Conservation (phyloP, 1,140 invertebrate species). For the Aphis gossypii region DNA sequence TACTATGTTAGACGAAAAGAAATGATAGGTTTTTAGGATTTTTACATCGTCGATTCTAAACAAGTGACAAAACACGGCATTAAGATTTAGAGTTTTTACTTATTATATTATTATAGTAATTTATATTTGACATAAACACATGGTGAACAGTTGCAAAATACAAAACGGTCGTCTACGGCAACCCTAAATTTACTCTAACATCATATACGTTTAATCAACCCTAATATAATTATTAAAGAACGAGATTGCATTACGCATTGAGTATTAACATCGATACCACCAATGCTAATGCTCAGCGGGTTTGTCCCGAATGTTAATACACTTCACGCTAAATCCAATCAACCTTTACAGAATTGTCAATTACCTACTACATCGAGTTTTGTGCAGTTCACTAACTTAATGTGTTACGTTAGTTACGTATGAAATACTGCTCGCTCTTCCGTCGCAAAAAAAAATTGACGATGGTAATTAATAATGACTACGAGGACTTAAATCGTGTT, state of each 20-base stretch:
- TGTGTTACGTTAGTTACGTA: background rate
- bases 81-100: no score
- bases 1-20: background rate
- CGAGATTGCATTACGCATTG: background rate
- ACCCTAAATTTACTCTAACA: background rate
- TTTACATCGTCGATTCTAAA: no score
- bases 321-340: background rate
- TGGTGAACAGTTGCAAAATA: background rate
- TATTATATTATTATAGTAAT: no score
- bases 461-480: background rate
- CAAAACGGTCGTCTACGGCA: background rate
- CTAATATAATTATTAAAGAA: slow-evolving; percentile 12
- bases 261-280: background rate
- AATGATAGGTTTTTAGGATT: no score
- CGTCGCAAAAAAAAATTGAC: background rate
- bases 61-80: no score
- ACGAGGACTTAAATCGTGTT: background rate
- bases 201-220: background rate
- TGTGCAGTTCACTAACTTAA: background rate
- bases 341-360: background rate
- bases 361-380: background rate
- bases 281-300: background rate
- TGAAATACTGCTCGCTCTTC: background rate
- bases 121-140: no score
- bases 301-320: background rate